Conservation (phyloP, 92 coral and sea anemone species). For the Umimayanthus chanpuru region DNA sequence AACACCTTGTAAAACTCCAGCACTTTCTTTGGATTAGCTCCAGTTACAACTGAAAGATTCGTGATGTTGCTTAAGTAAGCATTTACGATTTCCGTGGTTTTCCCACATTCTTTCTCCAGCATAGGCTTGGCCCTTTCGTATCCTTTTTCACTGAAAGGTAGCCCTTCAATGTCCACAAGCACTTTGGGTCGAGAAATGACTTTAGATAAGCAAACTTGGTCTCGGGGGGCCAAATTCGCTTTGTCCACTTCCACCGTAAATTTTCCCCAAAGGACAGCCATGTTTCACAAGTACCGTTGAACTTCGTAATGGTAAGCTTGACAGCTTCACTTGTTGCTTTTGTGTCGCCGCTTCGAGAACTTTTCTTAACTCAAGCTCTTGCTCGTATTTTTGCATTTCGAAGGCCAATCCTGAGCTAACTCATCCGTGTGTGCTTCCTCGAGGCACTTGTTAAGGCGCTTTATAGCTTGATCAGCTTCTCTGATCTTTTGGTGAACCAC, state of each 20-base stretch:
- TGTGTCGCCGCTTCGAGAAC: not conserved
- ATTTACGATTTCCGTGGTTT: constrained; percentile 35
- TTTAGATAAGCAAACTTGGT: constrained; percentile 49
- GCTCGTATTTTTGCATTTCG: not conserved
- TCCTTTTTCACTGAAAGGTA: constrained; percentile 26
- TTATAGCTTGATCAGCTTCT: not conserved
- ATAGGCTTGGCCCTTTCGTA: constrained; percentile 35
- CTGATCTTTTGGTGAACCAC: too few species aligned
- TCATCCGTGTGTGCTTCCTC: not conserved
- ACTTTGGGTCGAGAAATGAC: constrained; percentile 32
- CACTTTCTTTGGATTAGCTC: constrained; percentile 24
- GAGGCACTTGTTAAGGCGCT: constrained; percentile 1
- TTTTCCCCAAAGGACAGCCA: constrained; percentile 53
- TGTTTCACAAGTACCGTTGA: constrained; percentile 26
- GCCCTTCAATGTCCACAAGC: constrained; percentile 35
- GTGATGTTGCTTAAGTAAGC: constrained; percentile 4
- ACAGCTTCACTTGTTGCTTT: not conserved
- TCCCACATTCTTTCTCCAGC: constrained; percentile 18
- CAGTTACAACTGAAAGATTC: not conserved
- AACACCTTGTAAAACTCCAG: constrained; percentile 21
- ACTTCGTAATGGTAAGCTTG: constrained; percentile 40
- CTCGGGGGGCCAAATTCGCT: constrained; percentile 34
- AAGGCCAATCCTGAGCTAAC: not conserved
- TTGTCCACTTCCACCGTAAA: constrained; percentile 42
- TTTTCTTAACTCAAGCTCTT: not conserved